A percentile compares a stretch with the other conserved stretches of the same genome.
Conservation (phyloP, 2,797 vertebrate genomes). For the Crenichthys baileyi region DNA sequence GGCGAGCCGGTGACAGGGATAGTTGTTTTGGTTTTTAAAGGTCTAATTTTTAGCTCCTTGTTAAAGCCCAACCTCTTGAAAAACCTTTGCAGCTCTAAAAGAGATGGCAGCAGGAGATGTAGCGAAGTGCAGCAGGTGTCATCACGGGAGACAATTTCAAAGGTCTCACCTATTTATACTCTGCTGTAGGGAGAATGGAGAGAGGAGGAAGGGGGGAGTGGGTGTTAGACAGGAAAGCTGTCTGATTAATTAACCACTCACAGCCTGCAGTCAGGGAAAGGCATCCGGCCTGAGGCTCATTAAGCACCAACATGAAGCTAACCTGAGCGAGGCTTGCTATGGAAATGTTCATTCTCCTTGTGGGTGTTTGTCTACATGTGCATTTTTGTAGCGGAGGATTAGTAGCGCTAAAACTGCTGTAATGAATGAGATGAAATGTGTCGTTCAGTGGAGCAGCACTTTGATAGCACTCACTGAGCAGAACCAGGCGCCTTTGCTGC, state of each 20-base stretch:
- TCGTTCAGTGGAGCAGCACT: slow-evolving; percentile 42
- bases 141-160: slow-evolving; percentile 29
- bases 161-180: slow-evolving; percentile 25
- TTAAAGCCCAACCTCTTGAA: neutral
- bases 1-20: neutral
- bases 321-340: slow-evolving; percentile 48
- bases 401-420: slow-evolving; percentile 27
- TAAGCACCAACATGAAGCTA: slow-evolving; percentile 63
- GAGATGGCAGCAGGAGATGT: neutral
- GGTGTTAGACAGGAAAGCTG: slow-evolving; percentile 32
- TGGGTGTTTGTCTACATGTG: slow-evolving; percentile 31
- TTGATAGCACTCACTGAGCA: slow-evolving; percentile 9
- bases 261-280: slow-evolving; percentile 63
- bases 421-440: slow-evolving; percentile 48
- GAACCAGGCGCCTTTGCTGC: slow-evolving; percentile 18
- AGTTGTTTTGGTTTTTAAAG: neutral
- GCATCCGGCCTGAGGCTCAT: slow-evolving; percentile 74
- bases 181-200: neutral
- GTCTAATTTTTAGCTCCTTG: neutral
- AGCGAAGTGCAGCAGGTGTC: slow-evolving; percentile 23
- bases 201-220: too few relatives aligned
- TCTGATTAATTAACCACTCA: slow-evolving; percentile 80
- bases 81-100: neutral
- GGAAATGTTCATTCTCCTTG: slow-evolving; percentile 37
- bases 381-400: slow-evolving; percentile 32